Evolutionary conservation across 2,888 invertebrate species (phyloP).

Genomic region (Dilophus febrilis): DNA sequence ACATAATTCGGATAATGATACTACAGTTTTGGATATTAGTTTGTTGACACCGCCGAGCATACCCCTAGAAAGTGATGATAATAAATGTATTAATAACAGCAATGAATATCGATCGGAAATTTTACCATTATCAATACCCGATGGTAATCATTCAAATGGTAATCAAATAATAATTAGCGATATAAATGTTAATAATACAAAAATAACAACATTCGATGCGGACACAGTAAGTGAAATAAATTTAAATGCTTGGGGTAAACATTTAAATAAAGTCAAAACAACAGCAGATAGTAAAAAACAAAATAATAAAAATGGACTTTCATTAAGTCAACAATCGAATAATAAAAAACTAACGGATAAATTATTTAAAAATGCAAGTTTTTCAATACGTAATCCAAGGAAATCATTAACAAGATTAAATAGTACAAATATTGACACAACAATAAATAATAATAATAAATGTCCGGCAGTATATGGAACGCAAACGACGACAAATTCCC

Average conservation of each 20-base stretch:
- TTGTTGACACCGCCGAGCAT: too few species aligned
- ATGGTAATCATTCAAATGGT: too few species aligned
- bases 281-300: constrained; percentile 16
- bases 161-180: too few species aligned
- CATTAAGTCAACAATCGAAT: not conserved
- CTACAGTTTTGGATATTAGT: too few species aligned
- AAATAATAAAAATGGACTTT: constrained; percentile 6
- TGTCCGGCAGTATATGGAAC: constrained; percentile 10
- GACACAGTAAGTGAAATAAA: constrained; percentile 17
- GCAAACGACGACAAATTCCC: constrained; percentile 14
- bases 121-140: too few species aligned
- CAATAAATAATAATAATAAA: constrained; percentile 10
- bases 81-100: too few species aligned
- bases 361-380: constrained; percentile 48
- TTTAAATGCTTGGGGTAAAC: constrained; percentile 34
- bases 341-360: constrained; percentile 34
- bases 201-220: constrained; percentile 21
- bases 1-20: not conserved
- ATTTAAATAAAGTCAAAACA: constrained; percentile 18
- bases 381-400: constrained; percentile 59
- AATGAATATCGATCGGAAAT: too few species aligned
- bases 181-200: too few species aligned
- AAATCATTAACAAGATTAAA: constrained; percentile 36
- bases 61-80: too few species aligned
- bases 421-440: too few species aligned